These are phyloP conservation scores for Mesembrinibis cayennensis DNA, from an alignment of 2,113 vertebrate species.

Conservation along the genomic window DNA sequence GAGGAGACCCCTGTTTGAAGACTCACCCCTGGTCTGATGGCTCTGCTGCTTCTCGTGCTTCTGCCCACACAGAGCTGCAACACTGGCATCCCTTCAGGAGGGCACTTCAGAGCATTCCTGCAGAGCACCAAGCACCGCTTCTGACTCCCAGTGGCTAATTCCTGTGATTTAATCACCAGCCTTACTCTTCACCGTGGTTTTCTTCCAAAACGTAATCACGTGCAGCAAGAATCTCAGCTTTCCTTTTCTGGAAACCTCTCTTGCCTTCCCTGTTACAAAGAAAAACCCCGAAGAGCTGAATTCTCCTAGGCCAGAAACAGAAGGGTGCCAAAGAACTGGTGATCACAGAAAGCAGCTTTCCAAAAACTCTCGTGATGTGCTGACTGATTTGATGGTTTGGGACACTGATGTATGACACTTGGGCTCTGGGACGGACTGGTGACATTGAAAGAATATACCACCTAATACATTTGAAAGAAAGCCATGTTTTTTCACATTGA, in stretches of 20 bases:
- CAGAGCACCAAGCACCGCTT: neutral
- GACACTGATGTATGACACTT: neutral
- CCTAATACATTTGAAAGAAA: neutral
- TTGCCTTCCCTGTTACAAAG: neutral
- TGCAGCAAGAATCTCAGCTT: neutral
- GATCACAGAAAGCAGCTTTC: neutral
- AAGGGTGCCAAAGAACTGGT: neutral
- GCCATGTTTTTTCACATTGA: neutral
- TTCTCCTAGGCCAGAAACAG: neutral
- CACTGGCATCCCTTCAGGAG: neutral
- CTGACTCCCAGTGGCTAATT: neutral
- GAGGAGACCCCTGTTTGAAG: neutral
- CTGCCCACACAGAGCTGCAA: neutral
- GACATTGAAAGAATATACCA: neutral
- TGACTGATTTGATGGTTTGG: neutral
- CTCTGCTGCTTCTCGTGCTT: neutral
- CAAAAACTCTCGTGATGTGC: accelerated
- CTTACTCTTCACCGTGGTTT: neutral
- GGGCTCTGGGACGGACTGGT: neutral
- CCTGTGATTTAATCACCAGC: neutral
- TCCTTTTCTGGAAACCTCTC: neutral
- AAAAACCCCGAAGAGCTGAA: neutral
- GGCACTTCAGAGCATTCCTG: neutral
- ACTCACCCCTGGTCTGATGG: neutral
- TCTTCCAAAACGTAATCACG: neutral